Evolutionary conservation across 2,797 vertebrate genomes (phyloP).

Genomic region (Pipistrellus kuhlii): DNA sequence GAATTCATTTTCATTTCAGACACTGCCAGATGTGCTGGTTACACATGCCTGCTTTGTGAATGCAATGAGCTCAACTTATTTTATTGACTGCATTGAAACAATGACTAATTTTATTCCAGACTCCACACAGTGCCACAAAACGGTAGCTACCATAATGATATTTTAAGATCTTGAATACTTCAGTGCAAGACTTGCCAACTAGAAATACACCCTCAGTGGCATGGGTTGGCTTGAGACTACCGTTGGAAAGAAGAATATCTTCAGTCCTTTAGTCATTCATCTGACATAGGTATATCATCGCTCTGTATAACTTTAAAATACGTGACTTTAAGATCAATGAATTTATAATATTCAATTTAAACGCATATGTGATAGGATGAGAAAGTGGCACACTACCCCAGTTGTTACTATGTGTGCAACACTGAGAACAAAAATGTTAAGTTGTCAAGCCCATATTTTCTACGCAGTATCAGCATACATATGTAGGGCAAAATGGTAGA

Average conservation of each 20-base stretch:
- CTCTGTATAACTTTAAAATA: background rate
- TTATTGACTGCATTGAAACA: slow-evolving; percentile 78
- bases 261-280: background rate
- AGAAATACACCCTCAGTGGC: slow-evolving; percentile 29
- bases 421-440: background rate
- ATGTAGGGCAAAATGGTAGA: background rate
- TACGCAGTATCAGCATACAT: background rate
- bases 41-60: slow-evolving; percentile 79
- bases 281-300: background rate
- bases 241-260: background rate
- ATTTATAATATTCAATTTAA: slow-evolving; percentile 52
- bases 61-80: slow-evolving; percentile 70
- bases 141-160: slow-evolving; percentile 43
- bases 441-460: background rate
- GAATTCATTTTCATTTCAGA: slow-evolving; percentile 71
- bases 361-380: background rate
- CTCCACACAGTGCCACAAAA: slow-evolving; percentile 63
- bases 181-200: slow-evolving; percentile 33
- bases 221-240: background rate
- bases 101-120: slow-evolving; percentile 79
- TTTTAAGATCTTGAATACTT: slow-evolving; percentile 58
- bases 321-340: background rate
- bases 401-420: background rate
- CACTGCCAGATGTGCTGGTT: slow-evolving; percentile 78
- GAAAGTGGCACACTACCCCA: background rate